Conservation (phyloP, 1,140 invertebrate species). For the Anastrepha obliqua region DNA sequence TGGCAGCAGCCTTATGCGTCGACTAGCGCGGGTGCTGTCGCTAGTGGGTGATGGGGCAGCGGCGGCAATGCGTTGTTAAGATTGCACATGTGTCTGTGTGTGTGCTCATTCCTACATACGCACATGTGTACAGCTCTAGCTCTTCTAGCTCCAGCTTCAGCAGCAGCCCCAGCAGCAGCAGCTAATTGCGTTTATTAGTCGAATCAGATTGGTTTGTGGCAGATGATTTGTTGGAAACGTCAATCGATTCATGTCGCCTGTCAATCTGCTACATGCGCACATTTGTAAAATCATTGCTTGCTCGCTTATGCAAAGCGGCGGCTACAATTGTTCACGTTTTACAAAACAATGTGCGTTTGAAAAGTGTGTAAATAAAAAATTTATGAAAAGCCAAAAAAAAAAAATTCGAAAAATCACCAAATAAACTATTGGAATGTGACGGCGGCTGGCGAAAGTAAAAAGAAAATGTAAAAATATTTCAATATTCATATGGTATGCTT, state of each 20-base stretch:
- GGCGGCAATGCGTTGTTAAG: slow-evolving; percentile 2
- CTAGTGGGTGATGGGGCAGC: not conserved
- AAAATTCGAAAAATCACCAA: not conserved
- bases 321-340: no score
- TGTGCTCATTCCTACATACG: no score
- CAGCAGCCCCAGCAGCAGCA: not conserved
- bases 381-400: not conserved
- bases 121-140: not conserved
- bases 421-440: no score
- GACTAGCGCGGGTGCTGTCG: not conserved
- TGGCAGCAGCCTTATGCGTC: not conserved
- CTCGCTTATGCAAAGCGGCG: no score
- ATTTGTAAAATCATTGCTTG: no score
- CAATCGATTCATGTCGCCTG: slow-evolving; percentile 50
- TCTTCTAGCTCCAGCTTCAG: not conserved
- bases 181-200: slow-evolving; percentile 51
- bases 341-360: no score
- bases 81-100: not conserved
- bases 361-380: not conserved
- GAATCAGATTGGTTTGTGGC: slow-evolving; percentile 37
- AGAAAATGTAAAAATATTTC: no score
- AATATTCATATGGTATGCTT: no score
- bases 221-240: slow-evolving; percentile 51
- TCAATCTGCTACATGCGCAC: not conserved
- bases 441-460: no score